These are phyloP conservation scores for Myotis davidii DNA, from an alignment of 2,113 vertebrate genomes.

Conservation along the genomic window DNA sequence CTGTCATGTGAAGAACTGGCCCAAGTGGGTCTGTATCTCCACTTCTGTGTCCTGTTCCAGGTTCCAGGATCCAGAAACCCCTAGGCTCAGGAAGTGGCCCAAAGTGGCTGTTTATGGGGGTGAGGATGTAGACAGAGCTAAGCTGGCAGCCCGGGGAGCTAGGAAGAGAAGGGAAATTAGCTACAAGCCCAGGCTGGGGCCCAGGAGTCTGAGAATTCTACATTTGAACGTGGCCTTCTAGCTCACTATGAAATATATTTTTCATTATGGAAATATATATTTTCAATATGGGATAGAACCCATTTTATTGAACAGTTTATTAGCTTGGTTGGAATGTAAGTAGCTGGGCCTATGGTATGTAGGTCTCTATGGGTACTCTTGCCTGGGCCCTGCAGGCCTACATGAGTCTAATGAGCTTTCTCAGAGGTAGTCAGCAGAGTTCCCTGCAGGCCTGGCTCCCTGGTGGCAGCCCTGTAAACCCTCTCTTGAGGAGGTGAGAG, in stretches of 20 bases:
- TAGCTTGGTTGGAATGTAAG: background rate
- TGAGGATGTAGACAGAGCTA: background rate
- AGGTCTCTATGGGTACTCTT: background rate
- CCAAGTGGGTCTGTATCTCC: background rate
- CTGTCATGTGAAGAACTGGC: background rate
- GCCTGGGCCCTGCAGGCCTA: background rate
- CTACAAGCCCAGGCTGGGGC: background rate
- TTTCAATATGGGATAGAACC: background rate
- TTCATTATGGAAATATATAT: background rate
- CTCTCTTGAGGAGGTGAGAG: background rate
- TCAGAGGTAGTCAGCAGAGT: background rate
- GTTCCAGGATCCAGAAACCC: background rate
- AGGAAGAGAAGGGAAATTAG: background rate
- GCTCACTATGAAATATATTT: background rate
- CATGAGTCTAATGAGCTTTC: background rate
- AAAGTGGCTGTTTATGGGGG: background rate
- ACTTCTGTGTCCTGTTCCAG: background rate
- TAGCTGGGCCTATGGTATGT: background rate
- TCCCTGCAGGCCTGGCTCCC: background rate
- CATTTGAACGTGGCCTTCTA: background rate
- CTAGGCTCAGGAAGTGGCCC: background rate
- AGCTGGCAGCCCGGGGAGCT: background rate
- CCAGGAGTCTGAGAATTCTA: constrained; percentile 2
- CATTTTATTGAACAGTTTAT: background rate
- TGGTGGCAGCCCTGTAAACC: background rate